Base-by-base conservation (phyloP, 1,140 invertebrate species). In the Meloidogyne chitwoodi region DNA sequence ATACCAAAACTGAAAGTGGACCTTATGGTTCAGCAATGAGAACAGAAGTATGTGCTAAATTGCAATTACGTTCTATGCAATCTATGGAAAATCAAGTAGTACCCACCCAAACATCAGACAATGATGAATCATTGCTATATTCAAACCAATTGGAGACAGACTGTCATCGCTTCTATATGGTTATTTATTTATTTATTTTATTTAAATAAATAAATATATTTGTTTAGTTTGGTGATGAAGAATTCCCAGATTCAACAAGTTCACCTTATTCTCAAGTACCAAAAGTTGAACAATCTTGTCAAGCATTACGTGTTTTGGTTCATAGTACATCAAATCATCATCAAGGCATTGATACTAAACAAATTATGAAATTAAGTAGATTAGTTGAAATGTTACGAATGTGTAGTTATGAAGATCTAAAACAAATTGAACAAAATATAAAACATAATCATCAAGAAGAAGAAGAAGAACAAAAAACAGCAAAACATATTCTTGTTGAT, bases 341-440 rank as follows among this genome's bases (percentile, higher is more conserved):
- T 26, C 69, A 81, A 61, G 63, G 61, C 62, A 77, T 61, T 63
- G 79, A 80, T 64, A 77, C 31, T 22, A 48, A 75, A 27, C n/a
- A 34, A 27, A 24, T 27, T 44, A 29, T 61, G 24, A 48, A 71
- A 24, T 65, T 79, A 10, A 56, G 77, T 24, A 74, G 78, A 27
- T 71, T 85, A 16, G 83, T 84, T 74, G 41, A 83, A 34, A 48
- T 84, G 26, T 38, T 83, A 34, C 82, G 83, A 67, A 64, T 80
- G 48, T 76, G 77, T 78, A 78, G 83, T 38, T 48, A 71, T 74
- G 72, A 78, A 26, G 77, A 85, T 64, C 48, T 84, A 29, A 78
- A 82, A 24, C 72, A 81, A 41, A 69, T 84, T 70, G 67, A 74
- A 62, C 41, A 66, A 19, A 31, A 71, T 44, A n/a, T 72, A n/a